Evolutionary conservation across 2,113 vertebrate species (phyloP).

Genomic region (Sisor rabdophorus): DNA sequence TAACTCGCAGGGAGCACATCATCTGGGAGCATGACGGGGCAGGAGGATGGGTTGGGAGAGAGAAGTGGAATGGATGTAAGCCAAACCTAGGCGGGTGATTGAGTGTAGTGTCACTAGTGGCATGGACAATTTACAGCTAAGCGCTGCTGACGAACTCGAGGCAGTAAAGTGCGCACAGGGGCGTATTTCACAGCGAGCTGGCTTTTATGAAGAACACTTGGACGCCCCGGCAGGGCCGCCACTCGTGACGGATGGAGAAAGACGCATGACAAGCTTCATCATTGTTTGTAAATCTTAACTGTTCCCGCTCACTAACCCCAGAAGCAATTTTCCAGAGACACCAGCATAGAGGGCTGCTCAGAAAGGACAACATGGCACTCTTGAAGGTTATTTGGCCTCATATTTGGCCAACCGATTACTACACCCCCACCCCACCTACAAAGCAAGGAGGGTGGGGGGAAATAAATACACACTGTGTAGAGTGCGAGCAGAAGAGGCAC

Average conservation of each 20-base stretch:
- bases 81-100: constrained; percentile 77
- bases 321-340: constrained; percentile 99
- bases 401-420: constrained; percentile 84
- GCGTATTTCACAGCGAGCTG: constrained; percentile 99
- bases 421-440: constrained; percentile 30
- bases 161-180: constrained; percentile 98
- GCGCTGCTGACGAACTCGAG: constrained; percentile 94
- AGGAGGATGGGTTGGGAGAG: constrained; percentile 39
- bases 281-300: constrained; percentile 99
- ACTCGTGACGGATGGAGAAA: constrained; percentile 97
- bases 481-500: constrained; percentile 23
- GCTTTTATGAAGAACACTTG: constrained; percentile 99
- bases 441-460: constrained; percentile 52
- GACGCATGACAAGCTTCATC: constrained; percentile 99
- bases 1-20: constrained; percentile 95
- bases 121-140: constrained; percentile 93
- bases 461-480: constrained; percentile 68
- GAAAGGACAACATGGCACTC: constrained; percentile 92
- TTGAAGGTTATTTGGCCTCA: constrained; percentile 99
- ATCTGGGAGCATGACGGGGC: constrained; percentile 69
- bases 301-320: constrained; percentile 99
- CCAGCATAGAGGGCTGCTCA: constrained; percentile 56
- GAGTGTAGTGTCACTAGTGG: constrained; percentile 97
- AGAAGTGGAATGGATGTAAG: constrained; percentile 43
- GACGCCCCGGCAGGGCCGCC: constrained; percentile 88